Evolutionary conservation across 2,888 invertebrate genomes (phyloP).

Genomic region (Apodemia hepburni): DNA sequence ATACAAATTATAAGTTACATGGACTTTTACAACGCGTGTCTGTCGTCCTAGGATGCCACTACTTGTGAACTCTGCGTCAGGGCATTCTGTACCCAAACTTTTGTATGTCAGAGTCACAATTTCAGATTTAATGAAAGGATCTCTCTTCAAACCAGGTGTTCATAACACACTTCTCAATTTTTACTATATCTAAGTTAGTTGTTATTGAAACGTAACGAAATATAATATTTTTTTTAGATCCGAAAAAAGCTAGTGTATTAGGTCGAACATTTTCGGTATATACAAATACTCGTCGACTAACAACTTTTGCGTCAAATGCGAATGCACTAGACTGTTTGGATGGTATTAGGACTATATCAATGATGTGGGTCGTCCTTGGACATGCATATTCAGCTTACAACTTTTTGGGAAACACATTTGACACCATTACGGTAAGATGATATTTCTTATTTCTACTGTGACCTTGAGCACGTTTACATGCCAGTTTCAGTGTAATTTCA

Average conservation of each 20-base stretch:
- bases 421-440: background rate
- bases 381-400: conserved; percentile 38
- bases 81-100: no score
- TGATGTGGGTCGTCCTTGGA: conserved; percentile 61
- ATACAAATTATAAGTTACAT: no score
- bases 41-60: no score
- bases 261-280: conserved; percentile 43
- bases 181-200: background rate
- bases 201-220: background rate
- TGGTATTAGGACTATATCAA: conserved; percentile 58
- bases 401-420: background rate
- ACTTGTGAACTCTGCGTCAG: no score
- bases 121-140: no score
- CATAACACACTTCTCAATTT: no score
- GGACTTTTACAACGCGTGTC: no score
- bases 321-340: conserved; percentile 54
- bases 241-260: conserved; percentile 32
- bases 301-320: conserved; percentile 39
- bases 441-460: background rate
- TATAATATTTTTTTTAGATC: conserved; percentile 35
- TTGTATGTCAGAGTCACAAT: no score
- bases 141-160: no score
- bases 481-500: no score
- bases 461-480: no score
- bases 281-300: conserved; percentile 50